Conservation (phyloP, 2,888 invertebrate genomes). For the Pocota personata region DNA sequence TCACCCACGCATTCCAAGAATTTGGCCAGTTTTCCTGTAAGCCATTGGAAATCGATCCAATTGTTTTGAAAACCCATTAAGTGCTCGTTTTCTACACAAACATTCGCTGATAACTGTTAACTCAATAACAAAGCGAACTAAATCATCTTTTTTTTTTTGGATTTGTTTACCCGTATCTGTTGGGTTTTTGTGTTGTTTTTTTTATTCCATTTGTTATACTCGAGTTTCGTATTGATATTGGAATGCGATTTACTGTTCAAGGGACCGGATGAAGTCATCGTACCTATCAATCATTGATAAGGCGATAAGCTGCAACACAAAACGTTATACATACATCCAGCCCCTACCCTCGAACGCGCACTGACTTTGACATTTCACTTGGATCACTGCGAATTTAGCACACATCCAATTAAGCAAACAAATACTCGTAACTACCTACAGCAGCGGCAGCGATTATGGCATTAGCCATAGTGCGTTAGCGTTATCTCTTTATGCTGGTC, state of each 20-base stretch:
- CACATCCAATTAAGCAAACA: constrained; percentile 3
- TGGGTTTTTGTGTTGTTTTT: background rate
- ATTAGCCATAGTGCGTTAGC: constrained; percentile 18
- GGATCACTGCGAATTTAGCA: constrained; percentile 29
- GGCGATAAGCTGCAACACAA: constrained; percentile 33
- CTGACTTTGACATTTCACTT: constrained; percentile 54
- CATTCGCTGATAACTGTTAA: constrained; percentile 17
- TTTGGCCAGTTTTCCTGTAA: background rate
- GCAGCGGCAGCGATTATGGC: background rate
- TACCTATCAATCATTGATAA: constrained; percentile 69
- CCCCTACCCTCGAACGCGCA: background rate
- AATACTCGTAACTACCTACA: too few species aligned
- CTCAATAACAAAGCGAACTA: constrained; percentile 30
- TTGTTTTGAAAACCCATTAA: constrained; percentile 25
- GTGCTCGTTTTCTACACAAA: background rate
- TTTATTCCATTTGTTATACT: constrained; percentile 11
- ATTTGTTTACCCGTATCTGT: constrained; percentile 18
- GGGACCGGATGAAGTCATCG: constrained; percentile 57
- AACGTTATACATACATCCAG: background rate
- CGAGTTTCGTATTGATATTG: constrained; percentile 33
- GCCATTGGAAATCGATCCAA: background rate
- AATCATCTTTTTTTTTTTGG: constrained; percentile 13
- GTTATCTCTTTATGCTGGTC: constrained; percentile 14
- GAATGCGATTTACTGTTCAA: constrained; percentile 52
- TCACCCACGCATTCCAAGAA: background rate